These are phyloP conservation scores for Orussus abietinus DNA, from an alignment of 1,140 invertebrate genomes.

Conservation along the genomic window DNA sequence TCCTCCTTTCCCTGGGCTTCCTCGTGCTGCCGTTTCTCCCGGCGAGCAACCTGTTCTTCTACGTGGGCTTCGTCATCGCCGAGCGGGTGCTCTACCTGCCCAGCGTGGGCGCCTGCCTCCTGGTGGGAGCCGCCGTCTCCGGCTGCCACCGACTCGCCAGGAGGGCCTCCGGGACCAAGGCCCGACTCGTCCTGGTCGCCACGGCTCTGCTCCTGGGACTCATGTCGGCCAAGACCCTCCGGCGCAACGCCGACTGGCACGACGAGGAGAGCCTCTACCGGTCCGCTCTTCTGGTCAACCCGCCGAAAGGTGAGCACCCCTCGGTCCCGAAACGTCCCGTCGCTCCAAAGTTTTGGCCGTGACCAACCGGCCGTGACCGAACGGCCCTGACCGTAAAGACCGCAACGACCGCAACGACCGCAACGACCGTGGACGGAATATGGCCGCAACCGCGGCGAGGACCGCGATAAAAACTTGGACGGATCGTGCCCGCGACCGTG, in stretches of 20 bases:
- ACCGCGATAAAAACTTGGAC: not conserved
- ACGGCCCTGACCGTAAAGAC: too few species aligned
- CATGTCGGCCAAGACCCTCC: slow-evolving; percentile 69
- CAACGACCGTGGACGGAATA: slow-evolving; percentile 19
- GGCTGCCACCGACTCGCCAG: slow-evolving; percentile 49
- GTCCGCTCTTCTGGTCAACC: slow-evolving; percentile 88
- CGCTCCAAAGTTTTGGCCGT: too few species aligned
- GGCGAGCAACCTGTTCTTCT: slow-evolving; percentile 90
- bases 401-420: slow-evolving; percentile 24
- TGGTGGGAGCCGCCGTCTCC: slow-evolving; percentile 64
- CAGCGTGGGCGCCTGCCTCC: slow-evolving; percentile 90
- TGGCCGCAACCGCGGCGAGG: too few species aligned
- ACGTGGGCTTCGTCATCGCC: slow-evolving; percentile 95
- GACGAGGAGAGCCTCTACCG: slow-evolving; percentile 91
- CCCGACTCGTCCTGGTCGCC: slow-evolving; percentile 48
- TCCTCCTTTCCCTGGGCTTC: slow-evolving; percentile 69
- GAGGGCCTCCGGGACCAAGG: slow-evolving; percentile 48
- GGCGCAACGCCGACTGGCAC: slow-evolving; percentile 85
- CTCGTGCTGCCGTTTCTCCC: slow-evolving; percentile 89
- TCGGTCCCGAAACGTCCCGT: too few species aligned
- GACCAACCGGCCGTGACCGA: too few species aligned
- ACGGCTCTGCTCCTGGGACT: slow-evolving; percentile 66
- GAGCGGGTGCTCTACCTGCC: slow-evolving; percentile 93
- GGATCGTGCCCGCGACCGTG: not conserved
- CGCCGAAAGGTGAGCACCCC: slow-evolving; percentile 94